Percentiles rank a stretch among this genome's conserved stretches.
Evolutionary conservation across 2,113 vertebrate genomes (phyloP).

Genomic region (Speoplatyrhinus poulsoni): DNA sequence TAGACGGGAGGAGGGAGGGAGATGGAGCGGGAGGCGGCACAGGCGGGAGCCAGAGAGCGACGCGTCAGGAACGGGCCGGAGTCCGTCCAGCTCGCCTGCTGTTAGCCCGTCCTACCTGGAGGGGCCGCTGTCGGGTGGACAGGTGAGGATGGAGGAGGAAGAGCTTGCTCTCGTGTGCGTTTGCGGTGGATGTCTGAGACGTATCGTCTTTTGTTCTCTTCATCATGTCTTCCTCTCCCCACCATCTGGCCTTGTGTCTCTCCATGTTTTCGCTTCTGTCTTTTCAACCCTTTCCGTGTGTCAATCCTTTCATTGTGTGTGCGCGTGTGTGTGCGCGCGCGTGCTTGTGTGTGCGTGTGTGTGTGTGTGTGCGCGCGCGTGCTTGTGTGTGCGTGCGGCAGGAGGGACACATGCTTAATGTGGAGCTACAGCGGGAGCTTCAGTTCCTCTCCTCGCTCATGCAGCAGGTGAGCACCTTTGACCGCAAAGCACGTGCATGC

Average conservation of each 20-base stretch:
- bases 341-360: conserved; percentile 18
- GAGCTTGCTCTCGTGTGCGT: neutral
- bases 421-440: conserved; percentile 79
- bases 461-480: conserved; percentile 79
- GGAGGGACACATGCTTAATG: conserved; percentile 72
- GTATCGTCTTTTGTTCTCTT: neutral
- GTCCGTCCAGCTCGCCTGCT: conserved; percentile 63
- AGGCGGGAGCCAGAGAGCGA: conserved; percentile 58
- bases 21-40: conserved; percentile 37
- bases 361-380: conserved; percentile 23
- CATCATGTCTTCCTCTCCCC: neutral
- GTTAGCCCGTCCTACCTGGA: conserved; percentile 64
- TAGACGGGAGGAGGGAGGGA: conserved; percentile 35
- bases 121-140: conserved; percentile 64
- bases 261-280: conserved; percentile 16
- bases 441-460: conserved; percentile 82
- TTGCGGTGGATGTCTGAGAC: neutral
- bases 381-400: conserved; percentile 37
- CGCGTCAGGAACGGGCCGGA: conserved; percentile 69
- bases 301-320: conserved; percentile 21
- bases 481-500: conserved; percentile 10
- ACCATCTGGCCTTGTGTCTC: neutral
- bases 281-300: neutral
- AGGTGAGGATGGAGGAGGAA: conserved; percentile 51
- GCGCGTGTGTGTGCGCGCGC: conserved; percentile 21